phyloP scores from a whole-genome alignment of 2,797 vertebrate genomes.

The Phrynocephalus guinanensis region DNA sequence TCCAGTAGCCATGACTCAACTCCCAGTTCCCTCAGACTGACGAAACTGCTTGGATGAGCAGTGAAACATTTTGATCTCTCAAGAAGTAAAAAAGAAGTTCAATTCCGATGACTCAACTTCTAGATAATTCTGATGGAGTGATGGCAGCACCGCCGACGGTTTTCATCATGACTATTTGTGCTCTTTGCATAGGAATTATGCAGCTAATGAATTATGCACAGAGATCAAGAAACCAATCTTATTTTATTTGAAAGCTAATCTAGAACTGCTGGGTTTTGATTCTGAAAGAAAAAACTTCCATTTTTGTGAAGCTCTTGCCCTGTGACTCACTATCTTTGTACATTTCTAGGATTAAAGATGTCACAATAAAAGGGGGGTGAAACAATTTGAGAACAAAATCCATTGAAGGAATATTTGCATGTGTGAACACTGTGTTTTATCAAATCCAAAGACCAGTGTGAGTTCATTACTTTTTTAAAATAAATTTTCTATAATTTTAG shows the following conservation, averaged over 20 bases:
- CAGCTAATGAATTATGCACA: constrained; percentile 50
- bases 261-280: constrained; percentile 27
- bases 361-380: constrained; percentile 1
- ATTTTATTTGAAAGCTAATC: not conserved
- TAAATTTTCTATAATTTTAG: not conserved
- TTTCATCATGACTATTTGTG: not conserved
- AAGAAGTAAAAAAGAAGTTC: too few relatives aligned
- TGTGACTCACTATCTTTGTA: constrained; percentile 45
- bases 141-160: not conserved
- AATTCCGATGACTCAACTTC: too few relatives aligned
- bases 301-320: constrained; percentile 53
- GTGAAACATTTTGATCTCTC: too few relatives aligned
- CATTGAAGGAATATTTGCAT: not conserved
- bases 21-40: too few relatives aligned
- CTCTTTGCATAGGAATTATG: constrained; percentile 22
- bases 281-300: constrained; percentile 63
- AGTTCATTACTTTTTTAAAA: not conserved
- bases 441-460: not conserved
- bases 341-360: constrained; percentile 31
- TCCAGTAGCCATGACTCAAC: too few relatives aligned
- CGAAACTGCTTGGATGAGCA: too few relatives aligned
- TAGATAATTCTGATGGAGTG: not conserved
- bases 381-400: not conserved
- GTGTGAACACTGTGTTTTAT: not conserved
- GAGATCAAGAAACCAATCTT: constrained; percentile 2